Evolutionary conservation across 1,140 invertebrate genomes (phyloP), one percentile per base, ranked within the genome.

Genomic region (Bombus vancouverensis): DNA sequence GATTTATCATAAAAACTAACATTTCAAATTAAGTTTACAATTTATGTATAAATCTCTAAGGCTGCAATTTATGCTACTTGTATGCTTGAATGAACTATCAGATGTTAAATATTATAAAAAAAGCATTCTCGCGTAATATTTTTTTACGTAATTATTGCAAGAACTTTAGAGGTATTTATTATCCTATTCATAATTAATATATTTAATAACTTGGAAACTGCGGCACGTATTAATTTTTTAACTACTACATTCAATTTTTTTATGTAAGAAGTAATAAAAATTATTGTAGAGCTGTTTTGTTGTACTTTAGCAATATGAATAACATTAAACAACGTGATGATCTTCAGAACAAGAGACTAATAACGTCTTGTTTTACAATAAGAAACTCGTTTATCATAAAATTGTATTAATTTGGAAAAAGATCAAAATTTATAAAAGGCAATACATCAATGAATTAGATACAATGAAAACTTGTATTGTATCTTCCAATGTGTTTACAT

Each of bases 381-480:
- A 44, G 28, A 39, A n/a, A 53, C 22, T 57, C 2, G 32, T 22
- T 68, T 9, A 68, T 68, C 8, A 18, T 22, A 68, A 68, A 22
- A 18, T 68, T 2, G 6, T 34, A 34, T 22, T 44, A 39, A 32
- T 22, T 78, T 42, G n/a, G 22, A 59, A 28, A 10, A 39, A 66
- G 2, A n/a, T 71, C 34, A 57, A 80, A 80, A 80, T 59, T n/a
- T 42, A 18, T 28, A 28, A 81, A 81, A 72, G 32, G 18, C 66
- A 18, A 32, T 57, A 44, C 28, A 72, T n/a, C 77, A 32, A 70
- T 42, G 8, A 72, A 62, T 42, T 71, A 59, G 37, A 81, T 72
- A 72, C 59, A 18, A 32, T 44, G 32, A 57, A 81, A 73, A 34
- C 3, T 22, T 62, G 8, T 12, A 59, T 57, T 59, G 28, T 32